A percentile compares a stretch with the other conserved stretches of the same genome.
Evolutionary conservation across 2,113 vertebrate genomes (phyloP).

Genomic region (Hypanus sabinus): DNA sequence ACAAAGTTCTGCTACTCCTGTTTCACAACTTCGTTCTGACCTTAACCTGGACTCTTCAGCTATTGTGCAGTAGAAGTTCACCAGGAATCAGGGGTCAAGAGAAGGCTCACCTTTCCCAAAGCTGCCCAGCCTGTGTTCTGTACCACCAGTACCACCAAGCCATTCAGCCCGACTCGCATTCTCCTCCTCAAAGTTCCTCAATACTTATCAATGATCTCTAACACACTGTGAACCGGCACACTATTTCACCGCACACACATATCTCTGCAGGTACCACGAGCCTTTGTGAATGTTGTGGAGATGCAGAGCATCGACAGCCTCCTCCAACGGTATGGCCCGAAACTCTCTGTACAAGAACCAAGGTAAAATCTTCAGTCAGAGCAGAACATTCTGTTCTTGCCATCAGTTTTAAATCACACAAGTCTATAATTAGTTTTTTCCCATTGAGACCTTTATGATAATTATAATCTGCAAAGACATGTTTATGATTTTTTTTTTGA

Average conservation of each 20-base stretch:
- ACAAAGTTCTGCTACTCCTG: background rate
- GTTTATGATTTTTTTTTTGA: background rate
- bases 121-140: background rate
- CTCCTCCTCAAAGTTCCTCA: background rate
- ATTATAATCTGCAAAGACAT: background rate
- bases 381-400: background rate
- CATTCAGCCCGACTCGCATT: background rate
- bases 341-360: background rate
- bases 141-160: background rate
- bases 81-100: background rate
- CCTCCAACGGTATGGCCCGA: background rate
- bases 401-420: background rate
- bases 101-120: background rate
- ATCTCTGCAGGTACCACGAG: slow-evolving; percentile 55
- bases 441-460: no score
- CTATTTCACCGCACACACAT: background rate
- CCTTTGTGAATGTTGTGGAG: slow-evolving; percentile 61
- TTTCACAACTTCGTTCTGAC: background rate
- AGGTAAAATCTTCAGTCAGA: background rate
- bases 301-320: background rate
- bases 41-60: background rate
- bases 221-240: background rate
- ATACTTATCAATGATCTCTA: background rate
- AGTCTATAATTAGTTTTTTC: no score
- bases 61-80: background rate